Evolutionary conservation across 2,888 invertebrate genomes (phyloP).

Genomic region (Rutpela maculata): DNA sequence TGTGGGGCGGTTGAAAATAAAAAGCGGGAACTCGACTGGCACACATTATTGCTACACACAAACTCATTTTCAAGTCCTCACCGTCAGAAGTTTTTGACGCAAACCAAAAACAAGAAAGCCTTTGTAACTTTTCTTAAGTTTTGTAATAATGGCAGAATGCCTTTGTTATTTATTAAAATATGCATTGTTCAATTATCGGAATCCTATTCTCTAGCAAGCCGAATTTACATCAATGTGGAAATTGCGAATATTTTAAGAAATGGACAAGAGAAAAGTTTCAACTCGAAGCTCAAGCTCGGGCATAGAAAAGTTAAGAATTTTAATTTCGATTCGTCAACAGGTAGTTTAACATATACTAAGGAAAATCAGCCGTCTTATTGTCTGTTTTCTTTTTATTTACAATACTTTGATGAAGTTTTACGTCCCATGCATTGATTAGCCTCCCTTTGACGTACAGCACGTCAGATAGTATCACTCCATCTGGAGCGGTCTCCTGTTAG

Average conservation of each 20-base stretch:
- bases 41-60: not conserved
- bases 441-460: too few relatives aligned
- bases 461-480: too few relatives aligned
- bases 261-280: not conserved
- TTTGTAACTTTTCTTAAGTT: not conserved
- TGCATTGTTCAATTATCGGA: constrained; percentile 17
- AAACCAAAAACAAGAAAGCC: not conserved
- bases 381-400: too few relatives aligned
- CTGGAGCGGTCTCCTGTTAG: too few relatives aligned
- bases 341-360: too few relatives aligned
- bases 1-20: not conserved
- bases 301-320: not conserved
- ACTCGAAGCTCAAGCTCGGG: not conserved
- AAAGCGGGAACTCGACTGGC: not conserved
- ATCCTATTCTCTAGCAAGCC: constrained; percentile 4
- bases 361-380: too few relatives aligned
- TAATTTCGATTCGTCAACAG: too few relatives aligned
- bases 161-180: constrained; percentile 16
- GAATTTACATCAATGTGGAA: not conserved
- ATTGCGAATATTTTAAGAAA: not conserved
- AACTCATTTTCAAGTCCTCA: constrained; percentile 4
- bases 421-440: too few relatives aligned
- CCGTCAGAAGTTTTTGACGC: constrained; percentile 7
- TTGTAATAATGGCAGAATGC: constrained; percentile 3
- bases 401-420: too few relatives aligned